Percentiles rank a stretch among this genome's conserved stretches.
phyloP scores from a whole-genome alignment of 2,888 invertebrate species.

The Drosophila falleni region DNA sequence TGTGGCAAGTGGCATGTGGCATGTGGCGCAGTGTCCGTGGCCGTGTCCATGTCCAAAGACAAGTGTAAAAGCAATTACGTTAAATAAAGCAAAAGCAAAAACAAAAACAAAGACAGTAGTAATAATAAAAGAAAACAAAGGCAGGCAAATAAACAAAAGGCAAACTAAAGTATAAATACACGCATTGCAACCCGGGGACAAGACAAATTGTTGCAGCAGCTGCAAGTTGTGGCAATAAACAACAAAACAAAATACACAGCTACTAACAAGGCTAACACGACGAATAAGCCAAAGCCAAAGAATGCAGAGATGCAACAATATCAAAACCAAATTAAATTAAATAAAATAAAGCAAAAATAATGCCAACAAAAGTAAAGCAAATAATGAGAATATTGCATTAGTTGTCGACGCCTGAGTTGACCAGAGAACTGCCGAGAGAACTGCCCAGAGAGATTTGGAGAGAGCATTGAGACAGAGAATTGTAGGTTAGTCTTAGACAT shows the following conservation, averaged over 20 bases:
- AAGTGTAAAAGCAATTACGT: conserved; percentile 75
- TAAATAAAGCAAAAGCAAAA: conserved; percentile 76
- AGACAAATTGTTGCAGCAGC: conserved; percentile 79
- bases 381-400: conserved; percentile 82
- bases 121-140: conserved; percentile 36
- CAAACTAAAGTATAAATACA: conserved; percentile 49
- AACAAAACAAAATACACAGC: conserved; percentile 35
- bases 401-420: conserved; percentile 45
- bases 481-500: conserved; percentile 13
- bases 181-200: conserved; percentile 42
- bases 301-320: conserved; percentile 50
- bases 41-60: conserved; percentile 33
- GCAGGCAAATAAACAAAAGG: conserved; percentile 66
- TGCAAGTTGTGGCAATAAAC: conserved; percentile 79
- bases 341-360: conserved; percentile 56
- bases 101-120: conserved; percentile 33
- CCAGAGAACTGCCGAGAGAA: conserved; percentile 1
- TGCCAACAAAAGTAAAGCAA: conserved; percentile 65
- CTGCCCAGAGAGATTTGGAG: background rate
- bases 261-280: conserved; percentile 8
- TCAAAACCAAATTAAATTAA: conserved; percentile 77
- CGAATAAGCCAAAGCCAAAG: conserved; percentile 10
- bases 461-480: background rate
- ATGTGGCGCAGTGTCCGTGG: conserved; percentile 49
- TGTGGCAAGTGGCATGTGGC: conserved; percentile 29